phyloP scores from a whole-genome alignment of 2,888 invertebrate genomes.

The Allacma fusca region DNA sequence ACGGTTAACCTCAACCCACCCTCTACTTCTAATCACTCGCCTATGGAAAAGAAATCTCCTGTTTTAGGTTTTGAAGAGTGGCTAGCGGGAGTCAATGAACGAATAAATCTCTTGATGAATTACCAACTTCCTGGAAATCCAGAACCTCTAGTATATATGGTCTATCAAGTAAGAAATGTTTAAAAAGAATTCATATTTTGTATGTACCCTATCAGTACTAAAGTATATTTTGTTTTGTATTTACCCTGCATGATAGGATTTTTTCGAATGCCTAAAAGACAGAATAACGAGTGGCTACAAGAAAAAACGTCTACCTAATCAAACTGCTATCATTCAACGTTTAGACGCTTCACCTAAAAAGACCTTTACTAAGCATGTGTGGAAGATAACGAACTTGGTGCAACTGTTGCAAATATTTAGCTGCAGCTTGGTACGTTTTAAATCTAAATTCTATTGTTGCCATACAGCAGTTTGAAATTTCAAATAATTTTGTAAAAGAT shows the following conservation, averaged over 20 bases:
- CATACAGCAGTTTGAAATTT: no score
- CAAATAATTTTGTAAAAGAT: no score
- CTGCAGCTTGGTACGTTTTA: conserved; percentile 68
- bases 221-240: neutral
- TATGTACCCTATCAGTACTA: conserved; percentile 14
- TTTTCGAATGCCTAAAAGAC: conserved; percentile 77
- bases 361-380: conserved; percentile 74
- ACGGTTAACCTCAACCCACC: conserved; percentile 7
- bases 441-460: no score
- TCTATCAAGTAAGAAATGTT: neutral
- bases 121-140: conserved; percentile 63
- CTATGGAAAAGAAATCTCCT: conserved; percentile 12
- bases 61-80: conserved; percentile 71
- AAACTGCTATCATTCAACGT: conserved; percentile 70
- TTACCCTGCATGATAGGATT: conserved; percentile 65
- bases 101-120: conserved; percentile 78
- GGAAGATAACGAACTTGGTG: conserved; percentile 76
- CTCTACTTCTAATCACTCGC: conserved; percentile 3
- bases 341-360: conserved; percentile 72
- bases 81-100: conserved; percentile 79
- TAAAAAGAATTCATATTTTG: conserved; percentile 64
- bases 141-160: neutral
- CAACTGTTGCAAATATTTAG: conserved; percentile 79
- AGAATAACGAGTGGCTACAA: conserved; percentile 72
- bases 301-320: conserved; percentile 74